Conservation (phyloP, 2,113 vertebrate genomes). For the Campylomormyrus tamandua region DNA sequence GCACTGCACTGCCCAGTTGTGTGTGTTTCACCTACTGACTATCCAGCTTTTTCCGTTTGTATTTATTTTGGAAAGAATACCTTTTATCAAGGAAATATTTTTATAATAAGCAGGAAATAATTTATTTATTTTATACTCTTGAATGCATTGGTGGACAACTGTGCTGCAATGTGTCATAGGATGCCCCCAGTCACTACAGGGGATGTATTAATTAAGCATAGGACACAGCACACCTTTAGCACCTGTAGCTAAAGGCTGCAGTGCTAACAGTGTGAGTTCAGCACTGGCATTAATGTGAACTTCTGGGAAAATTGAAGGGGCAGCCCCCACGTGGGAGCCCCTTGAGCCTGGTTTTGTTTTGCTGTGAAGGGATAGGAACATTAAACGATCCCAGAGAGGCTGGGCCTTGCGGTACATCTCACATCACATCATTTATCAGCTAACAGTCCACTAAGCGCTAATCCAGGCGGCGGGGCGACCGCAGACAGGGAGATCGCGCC, state of each 20-base stretch:
- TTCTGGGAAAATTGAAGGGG: neutral
- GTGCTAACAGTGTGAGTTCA: neutral
- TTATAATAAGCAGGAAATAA: constrained; percentile 57
- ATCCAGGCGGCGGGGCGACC: neutral
- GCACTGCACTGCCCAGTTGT: constrained; percentile 64
- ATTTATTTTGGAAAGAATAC: constrained; percentile 55
- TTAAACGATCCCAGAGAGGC: neutral
- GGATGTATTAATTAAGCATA: neutral
- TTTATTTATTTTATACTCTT: constrained; percentile 73
- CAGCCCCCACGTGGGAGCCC: neutral
- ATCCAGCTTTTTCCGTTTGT: neutral
- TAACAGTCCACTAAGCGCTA: neutral
- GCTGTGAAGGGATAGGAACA: neutral
- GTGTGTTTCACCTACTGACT: constrained; percentile 33
- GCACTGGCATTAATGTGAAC: neutral
- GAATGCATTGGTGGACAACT: constrained; percentile 77
- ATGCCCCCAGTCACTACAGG: constrained; percentile 60
- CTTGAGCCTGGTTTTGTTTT: neutral
- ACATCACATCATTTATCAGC: neutral
- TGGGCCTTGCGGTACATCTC: neutral
- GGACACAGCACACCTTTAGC: neutral
- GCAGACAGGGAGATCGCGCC: neutral
- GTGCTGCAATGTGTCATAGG: constrained; percentile 69
- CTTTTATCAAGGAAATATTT: neutral
- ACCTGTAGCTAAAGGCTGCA: neutral